Conservation (phyloP, 2,888 invertebrate species). For the Andrena flavipes region DNA sequence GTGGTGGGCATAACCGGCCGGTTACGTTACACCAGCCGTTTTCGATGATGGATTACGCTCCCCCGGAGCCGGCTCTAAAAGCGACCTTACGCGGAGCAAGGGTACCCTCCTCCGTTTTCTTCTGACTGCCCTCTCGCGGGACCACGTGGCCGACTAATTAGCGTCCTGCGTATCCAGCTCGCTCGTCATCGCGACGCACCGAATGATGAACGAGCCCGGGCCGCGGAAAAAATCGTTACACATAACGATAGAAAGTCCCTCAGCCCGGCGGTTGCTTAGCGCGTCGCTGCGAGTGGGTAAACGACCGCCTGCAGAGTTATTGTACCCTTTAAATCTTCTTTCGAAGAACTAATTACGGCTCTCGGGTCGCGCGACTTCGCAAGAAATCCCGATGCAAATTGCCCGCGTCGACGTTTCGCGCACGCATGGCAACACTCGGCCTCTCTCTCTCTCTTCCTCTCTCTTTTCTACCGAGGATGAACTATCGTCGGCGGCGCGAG, state of each 20-base stretch:
- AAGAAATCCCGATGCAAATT: slow-evolving; percentile 52
- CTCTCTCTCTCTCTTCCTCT: not conserved
- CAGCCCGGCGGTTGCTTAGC: not conserved
- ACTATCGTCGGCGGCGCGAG: slow-evolving; percentile 22
- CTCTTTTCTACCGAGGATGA: not conserved
- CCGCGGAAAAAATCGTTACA: slow-evolving; percentile 41
- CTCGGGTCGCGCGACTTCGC: slow-evolving; percentile 37
- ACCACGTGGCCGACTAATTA: slow-evolving; percentile 74
- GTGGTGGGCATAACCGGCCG: slow-evolving; percentile 75
- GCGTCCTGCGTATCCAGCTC: slow-evolving; percentile 59
- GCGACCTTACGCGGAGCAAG: slow-evolving; percentile 65
- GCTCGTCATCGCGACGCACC: slow-evolving; percentile 59
- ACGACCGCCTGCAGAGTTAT: slow-evolving; percentile 24
- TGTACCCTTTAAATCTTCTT: slow-evolving; percentile 38
- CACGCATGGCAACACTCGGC: not conserved
- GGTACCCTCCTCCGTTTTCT: slow-evolving; percentile 60
- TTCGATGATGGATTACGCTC: slow-evolving; percentile 81
- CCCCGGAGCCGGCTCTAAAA: slow-evolving; percentile 77
- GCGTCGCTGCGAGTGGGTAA: not conserved
- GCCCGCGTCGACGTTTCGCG: slow-evolving; percentile 56
- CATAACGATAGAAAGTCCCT: slow-evolving; percentile 44
- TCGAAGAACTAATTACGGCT: slow-evolving; percentile 38
- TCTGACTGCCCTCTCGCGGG: slow-evolving; percentile 41
- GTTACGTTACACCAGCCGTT: slow-evolving; percentile 75
- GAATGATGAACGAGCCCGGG: slow-evolving; percentile 59